Percentiles rank a stretch among this genome's conserved stretches.
phyloP scores from a whole-genome alignment of 1,140 invertebrate species.

The Anthonomus grandis region DNA sequence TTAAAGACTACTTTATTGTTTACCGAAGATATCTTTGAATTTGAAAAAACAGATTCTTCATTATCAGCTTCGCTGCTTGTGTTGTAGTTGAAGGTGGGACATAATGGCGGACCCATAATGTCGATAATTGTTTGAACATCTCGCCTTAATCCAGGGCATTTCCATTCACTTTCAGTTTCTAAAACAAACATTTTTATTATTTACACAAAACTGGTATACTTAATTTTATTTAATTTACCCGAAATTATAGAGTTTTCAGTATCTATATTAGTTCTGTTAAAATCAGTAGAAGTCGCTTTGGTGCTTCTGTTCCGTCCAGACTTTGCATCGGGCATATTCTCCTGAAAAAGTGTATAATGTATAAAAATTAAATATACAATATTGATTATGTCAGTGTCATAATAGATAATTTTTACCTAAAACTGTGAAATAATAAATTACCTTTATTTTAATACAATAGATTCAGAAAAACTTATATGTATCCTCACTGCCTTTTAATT shows the following conservation, averaged over 20 bases:
- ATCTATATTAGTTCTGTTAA: not conserved
- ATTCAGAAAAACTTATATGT: too few species aligned
- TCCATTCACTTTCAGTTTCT: constrained; percentile 24
- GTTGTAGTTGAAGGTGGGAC: constrained; percentile 14
- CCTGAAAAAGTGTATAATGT: not conserved
- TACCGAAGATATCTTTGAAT: constrained; percentile 16
- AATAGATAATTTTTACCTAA: too few species aligned
- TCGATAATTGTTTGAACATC: constrained; percentile 34
- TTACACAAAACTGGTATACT: not conserved
- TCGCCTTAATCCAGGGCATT: constrained; percentile 23
- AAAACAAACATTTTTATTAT: not conserved
- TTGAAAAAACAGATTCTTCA: constrained; percentile 26
- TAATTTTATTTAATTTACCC: not conserved
- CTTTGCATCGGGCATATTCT: not conserved
- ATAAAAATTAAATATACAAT: too few species aligned
- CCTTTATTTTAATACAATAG: too few species aligned
- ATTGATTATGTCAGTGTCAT: too few species aligned
- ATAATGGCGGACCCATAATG: constrained; percentile 31
- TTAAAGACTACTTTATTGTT: too few species aligned
- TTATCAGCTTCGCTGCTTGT: constrained; percentile 33
- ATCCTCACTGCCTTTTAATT: too few species aligned
- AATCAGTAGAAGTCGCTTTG: not conserved
- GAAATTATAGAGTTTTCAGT: not conserved
- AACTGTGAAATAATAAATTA: too few species aligned
- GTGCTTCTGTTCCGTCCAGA: not conserved